Evolutionary conservation across 35 echinoderm and acorn worm species (phyloP).

Genomic region (Holothuria glaberrima): DNA sequence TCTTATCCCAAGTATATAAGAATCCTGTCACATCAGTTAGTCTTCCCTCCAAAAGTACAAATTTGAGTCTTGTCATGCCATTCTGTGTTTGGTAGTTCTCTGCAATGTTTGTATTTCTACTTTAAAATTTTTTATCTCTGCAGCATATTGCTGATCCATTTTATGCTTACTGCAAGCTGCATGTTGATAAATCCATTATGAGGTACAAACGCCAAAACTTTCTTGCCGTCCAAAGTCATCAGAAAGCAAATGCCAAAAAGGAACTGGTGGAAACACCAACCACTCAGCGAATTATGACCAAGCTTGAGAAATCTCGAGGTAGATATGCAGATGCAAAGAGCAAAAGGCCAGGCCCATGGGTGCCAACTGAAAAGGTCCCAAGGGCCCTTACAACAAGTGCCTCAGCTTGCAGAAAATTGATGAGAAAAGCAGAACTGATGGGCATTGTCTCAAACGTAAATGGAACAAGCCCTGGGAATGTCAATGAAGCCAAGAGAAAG

Average conservation of each 20-base stretch:
- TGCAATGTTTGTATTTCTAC: too few relatives aligned
- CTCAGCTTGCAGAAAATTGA: conserved; percentile 86
- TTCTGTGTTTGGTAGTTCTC: too few relatives aligned
- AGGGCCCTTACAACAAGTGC: conserved; percentile 86
- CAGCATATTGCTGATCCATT: conserved; percentile 99
- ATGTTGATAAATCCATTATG: conserved; percentile 88
- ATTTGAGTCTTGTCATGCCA: too few relatives aligned
- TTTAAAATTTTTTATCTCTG: not conserved
- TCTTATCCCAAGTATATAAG: too few relatives aligned
- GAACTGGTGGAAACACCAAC: conserved; percentile 51
- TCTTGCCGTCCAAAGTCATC: conserved; percentile 84
- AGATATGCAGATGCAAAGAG: conserved; percentile 31
- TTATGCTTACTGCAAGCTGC: conserved; percentile 98
- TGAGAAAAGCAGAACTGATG: conserved; percentile 94
- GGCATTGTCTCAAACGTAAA: conserved; percentile 72
- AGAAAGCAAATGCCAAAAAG: conserved; percentile 50
- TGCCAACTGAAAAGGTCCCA: conserved; percentile 82
- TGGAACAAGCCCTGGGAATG: conserved; percentile 28
- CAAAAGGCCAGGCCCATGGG: conserved; percentile 78
- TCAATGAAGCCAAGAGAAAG: conserved; percentile 68
- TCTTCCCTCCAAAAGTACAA: too few relatives aligned
- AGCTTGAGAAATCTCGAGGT: conserved; percentile 71
- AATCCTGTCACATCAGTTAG: too few relatives aligned
- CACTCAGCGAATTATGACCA: conserved; percentile 55
- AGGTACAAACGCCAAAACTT: conserved; percentile 90